These are phyloP conservation scores for Piprites chloris DNA, from an alignment of 2,113 vertebrate genomes.

Conservation along the genomic window DNA sequence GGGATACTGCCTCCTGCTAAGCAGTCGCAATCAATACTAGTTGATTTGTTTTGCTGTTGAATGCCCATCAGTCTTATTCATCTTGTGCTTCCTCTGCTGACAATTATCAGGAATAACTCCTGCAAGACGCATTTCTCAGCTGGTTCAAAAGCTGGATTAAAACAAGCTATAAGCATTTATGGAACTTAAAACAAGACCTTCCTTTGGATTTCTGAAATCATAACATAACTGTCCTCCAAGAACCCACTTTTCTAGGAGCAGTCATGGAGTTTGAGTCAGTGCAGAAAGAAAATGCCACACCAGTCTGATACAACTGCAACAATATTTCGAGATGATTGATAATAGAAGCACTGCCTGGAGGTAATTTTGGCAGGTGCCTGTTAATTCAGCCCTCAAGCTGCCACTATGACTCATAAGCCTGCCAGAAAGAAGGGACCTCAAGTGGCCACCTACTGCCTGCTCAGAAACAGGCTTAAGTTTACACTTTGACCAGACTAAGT, in stretches of 20 bases:
- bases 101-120: neutral
- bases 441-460: neutral
- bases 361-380: neutral
- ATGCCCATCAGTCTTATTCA: neutral
- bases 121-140: neutral
- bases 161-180: neutral
- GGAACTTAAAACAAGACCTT: neutral
- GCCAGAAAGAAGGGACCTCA: neutral
- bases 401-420: slow-evolving; percentile 27
- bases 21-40: neutral
- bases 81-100: neutral
- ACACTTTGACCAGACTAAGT: neutral
- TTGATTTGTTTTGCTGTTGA: neutral
- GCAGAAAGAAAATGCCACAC: neutral
- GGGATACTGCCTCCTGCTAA: neutral
- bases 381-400: slow-evolving; percentile 18
- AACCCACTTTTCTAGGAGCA: neutral
- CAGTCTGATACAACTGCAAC: neutral
- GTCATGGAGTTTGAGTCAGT: neutral
- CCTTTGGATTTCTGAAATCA: neutral
- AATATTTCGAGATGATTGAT: slow-evolving; percentile 34
- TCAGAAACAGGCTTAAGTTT: neutral
- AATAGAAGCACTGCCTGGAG: neutral
- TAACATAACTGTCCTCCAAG: neutral
- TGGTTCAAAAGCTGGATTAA: neutral